These are phyloP conservation scores for Harpagoxenus sublaevis DNA, from an alignment of 2,888 invertebrate species.

Conservation along the genomic window DNA sequence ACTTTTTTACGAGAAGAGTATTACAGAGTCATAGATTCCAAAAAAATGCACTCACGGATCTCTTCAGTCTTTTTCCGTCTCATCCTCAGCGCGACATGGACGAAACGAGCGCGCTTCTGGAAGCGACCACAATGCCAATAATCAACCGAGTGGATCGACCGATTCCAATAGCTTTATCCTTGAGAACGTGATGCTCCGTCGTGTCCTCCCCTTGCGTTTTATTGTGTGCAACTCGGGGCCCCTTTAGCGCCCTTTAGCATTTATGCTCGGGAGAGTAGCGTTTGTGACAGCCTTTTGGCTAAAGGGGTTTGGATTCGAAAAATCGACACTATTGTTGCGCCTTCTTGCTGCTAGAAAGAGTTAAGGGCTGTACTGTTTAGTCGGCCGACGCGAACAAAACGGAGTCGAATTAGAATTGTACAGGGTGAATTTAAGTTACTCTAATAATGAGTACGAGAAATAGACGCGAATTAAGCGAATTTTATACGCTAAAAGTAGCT, in stretches of 20 bases:
- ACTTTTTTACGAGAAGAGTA: background rate
- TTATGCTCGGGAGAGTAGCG: conserved; percentile 71
- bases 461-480: background rate
- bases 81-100: conserved; percentile 8
- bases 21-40: background rate
- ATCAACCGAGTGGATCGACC: conserved; percentile 82
- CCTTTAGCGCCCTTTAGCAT: conserved; percentile 60
- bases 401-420: conserved; percentile 10
- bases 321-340: conserved; percentile 64
- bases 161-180: conserved; percentile 80
- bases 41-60: conserved; percentile 18
- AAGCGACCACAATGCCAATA: conserved; percentile 83
- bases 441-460: background rate
- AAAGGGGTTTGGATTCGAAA: conserved; percentile 60
- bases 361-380: conserved; percentile 37
- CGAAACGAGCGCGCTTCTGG: conserved; percentile 63
- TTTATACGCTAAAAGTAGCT: background rate
- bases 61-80: conserved; percentile 12
- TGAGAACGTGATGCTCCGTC: conserved; percentile 63
- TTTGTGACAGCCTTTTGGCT: conserved; percentile 60
- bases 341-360: conserved; percentile 45
- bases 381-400: background rate
- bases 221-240: conserved; percentile 58
- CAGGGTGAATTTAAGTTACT: background rate
- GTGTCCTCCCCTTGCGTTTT: conserved; percentile 57